A percentile compares a stretch with the other conserved stretches of the same genome.
Evolutionary conservation across 2,113 vertebrate genomes (phyloP).

Genomic region (Chiloscyllium plagiosum): DNA sequence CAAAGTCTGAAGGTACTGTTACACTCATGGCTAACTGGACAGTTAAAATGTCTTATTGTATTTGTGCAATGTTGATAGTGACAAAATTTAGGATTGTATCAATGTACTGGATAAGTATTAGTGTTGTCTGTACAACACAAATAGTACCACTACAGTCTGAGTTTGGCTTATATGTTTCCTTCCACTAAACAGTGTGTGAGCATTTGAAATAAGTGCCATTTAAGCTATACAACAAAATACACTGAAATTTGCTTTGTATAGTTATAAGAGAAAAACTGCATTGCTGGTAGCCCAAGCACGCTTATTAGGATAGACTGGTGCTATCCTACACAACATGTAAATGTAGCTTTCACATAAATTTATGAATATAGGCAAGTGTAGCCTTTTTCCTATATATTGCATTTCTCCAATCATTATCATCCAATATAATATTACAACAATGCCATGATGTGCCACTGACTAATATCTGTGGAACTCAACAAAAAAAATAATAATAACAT

Average conservation of each 20-base stretch:
- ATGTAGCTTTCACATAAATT: not conserved
- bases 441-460: not conserved
- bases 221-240: not conserved
- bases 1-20: not conserved
- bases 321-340: not conserved
- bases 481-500: not conserved
- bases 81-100: not conserved
- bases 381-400: not conserved
- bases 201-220: not conserved
- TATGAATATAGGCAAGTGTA: not conserved
- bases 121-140: not conserved
- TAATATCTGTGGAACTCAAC: not conserved
- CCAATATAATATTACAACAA: not conserved
- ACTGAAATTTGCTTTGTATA: not conserved
- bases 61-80: not conserved
- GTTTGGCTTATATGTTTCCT: no score
- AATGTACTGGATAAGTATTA: not conserved
- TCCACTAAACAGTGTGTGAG: not conserved
- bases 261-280: not conserved
- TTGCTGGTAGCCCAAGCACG: not conserved
- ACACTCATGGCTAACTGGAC: not conserved
- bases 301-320: not conserved
- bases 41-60: not conserved
- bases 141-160: not conserved
- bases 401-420: not conserved